A percentile compares a stretch with the other conserved stretches of the same genome.
Evolutionary conservation across 2,113 vertebrate species (phyloP).

Genomic region (Mugil cephalus): DNA sequence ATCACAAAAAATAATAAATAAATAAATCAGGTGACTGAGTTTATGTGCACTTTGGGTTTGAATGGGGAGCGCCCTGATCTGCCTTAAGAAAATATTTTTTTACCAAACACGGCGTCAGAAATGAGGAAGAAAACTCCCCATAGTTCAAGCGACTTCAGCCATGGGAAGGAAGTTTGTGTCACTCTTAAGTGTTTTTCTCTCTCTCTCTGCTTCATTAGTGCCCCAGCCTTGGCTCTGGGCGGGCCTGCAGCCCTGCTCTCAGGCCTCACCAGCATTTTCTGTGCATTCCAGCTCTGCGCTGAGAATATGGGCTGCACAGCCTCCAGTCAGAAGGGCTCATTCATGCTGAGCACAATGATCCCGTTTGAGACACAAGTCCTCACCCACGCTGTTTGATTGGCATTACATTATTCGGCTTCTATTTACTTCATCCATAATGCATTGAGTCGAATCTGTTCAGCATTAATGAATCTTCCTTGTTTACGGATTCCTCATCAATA

Average conservation of each 20-base stretch:
- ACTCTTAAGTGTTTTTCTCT: constrained; percentile 3
- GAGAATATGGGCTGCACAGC: constrained; percentile 62
- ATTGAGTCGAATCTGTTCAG: constrained; percentile 32
- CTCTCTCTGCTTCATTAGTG: constrained; percentile 28
- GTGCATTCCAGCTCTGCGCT: constrained; percentile 59
- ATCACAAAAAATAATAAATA: too few relatives aligned
- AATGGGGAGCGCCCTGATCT: neutral
- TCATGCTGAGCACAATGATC: constrained; percentile 77
- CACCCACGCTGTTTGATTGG: constrained; percentile 66
- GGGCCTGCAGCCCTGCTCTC: constrained; percentile 34
- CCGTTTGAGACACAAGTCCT: constrained; percentile 56
- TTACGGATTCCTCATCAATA: constrained; percentile 35
- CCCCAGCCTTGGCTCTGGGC: constrained; percentile 34
- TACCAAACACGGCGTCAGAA: neutral
- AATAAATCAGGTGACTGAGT: neutral
- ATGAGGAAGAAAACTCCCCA: constrained; percentile 43
- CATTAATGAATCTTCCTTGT: constrained; percentile 46
- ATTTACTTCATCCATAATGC: constrained; percentile 70
- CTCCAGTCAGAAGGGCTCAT: constrained; percentile 68
- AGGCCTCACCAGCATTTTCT: constrained; percentile 39
- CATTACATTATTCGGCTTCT: constrained; percentile 52
- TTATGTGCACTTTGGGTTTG: neutral
- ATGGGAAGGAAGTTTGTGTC: constrained; percentile 51
- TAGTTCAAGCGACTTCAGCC: neutral
- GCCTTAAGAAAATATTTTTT: neutral